Evolutionary conservation across 2,797 vertebrate genomes (phyloP).

Genomic region (Gymnothorax javanicus): DNA sequence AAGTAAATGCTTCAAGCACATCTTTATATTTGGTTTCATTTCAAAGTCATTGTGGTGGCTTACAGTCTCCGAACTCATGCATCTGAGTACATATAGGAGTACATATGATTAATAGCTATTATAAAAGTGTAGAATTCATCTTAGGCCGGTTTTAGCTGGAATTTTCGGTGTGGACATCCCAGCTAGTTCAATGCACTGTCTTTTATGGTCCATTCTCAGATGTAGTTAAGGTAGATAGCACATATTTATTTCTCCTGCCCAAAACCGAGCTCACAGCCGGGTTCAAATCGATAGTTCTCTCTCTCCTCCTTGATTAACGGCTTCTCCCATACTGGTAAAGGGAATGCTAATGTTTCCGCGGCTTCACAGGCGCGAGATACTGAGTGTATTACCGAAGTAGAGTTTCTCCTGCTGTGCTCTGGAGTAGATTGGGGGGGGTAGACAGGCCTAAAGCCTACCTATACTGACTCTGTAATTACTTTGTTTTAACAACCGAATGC

Average conservation of each 20-base stretch:
- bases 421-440: background rate
- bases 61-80: no score
- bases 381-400: background rate
- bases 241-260: background rate
- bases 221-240: background rate
- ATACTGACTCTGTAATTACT: conserved; percentile 5
- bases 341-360: background rate
- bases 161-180: background rate
- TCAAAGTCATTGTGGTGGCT: no score
- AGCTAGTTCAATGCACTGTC: background rate
- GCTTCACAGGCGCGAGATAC: background rate
- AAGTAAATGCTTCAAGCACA: no score
- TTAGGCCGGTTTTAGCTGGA: no score
- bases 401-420: background rate
- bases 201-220: background rate
- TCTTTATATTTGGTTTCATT: no score
- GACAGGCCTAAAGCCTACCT: background rate
- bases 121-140: no score
- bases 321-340: background rate
- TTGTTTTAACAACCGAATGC: background rate
- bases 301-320: conserved; percentile 6
- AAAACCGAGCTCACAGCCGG: background rate
- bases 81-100: no score
- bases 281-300: background rate
- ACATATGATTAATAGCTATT: no score